Percentiles rank a stretch among this genome's conserved stretches.
Evolutionary conservation across 2,113 vertebrate genomes (phyloP).

Genomic region (Antechinus flavipes): DNA sequence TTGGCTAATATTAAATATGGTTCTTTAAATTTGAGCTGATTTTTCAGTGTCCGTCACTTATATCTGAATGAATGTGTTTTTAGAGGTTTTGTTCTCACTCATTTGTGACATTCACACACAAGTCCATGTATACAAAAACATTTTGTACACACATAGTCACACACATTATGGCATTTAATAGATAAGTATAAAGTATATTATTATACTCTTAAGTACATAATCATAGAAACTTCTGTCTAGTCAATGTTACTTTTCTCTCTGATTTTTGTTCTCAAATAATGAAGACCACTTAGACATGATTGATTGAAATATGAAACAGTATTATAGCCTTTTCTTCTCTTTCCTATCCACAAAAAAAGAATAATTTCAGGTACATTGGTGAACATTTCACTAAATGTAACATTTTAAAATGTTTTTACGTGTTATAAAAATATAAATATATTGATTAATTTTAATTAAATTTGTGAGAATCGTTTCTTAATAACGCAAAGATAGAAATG

Average conservation of each 20-base stretch:
- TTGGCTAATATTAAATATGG: slow-evolving; percentile 77
- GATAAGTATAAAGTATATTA: background rate
- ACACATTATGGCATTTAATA: background rate
- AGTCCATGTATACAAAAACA: background rate
- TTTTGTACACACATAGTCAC: slow-evolving; percentile 27
- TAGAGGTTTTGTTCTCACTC: background rate
- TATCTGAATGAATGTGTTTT: slow-evolving; percentile 60
- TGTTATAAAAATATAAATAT: slow-evolving; percentile 26
- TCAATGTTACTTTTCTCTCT: slow-evolving; percentile 24
- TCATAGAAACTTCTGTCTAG: slow-evolving; percentile 15
- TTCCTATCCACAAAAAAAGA: background rate
- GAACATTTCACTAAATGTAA: slow-evolving; percentile 3
- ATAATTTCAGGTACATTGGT: background rate
- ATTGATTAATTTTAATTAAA: slow-evolving; percentile 60
- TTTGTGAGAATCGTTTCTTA: slow-evolving; percentile 42
- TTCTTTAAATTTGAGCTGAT: slow-evolving; percentile 73
- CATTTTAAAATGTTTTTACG: background rate
- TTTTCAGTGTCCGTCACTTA: slow-evolving; percentile 73
- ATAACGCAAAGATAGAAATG: background rate
- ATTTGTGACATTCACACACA: slow-evolving; percentile 44
- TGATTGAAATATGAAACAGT: slow-evolving; percentile 24
- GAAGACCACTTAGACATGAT: background rate
- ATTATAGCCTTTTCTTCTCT: background rate
- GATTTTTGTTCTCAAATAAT: slow-evolving; percentile 36
- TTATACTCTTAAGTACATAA: background rate